phyloP scores from a whole-genome alignment of 2,113 vertebrate genomes.

The Podarcis raffonei region DNA sequence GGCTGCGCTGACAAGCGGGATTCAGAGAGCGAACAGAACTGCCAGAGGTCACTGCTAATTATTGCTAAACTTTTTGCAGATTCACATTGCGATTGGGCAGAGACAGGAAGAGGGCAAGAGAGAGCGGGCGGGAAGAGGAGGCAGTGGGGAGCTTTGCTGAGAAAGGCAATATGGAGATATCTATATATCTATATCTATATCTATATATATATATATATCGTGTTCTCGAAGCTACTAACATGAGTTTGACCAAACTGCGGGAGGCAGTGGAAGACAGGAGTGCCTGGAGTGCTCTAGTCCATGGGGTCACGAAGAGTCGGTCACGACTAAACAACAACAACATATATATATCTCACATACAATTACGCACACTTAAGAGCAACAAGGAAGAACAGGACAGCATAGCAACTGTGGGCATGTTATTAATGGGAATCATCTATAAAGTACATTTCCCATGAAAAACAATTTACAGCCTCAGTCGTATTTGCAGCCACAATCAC shows the following conservation, averaged over 20 bases:
- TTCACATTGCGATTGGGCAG: constrained; percentile 26
- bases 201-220: background rate
- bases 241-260: too few relatives aligned
- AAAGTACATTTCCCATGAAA: background rate
- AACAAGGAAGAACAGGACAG: background rate
- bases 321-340: too few relatives aligned
- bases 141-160: background rate
- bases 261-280: too few relatives aligned
- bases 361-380: background rate
- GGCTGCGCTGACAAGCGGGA: constrained; percentile 57
- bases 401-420: background rate
- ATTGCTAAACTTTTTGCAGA: constrained; percentile 63
- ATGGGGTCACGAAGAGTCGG: too few relatives aligned
- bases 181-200: background rate
- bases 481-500: background rate
- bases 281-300: too few relatives aligned
- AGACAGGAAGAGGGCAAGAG: constrained; percentile 20
- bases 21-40: constrained; percentile 52
- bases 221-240: too few relatives aligned
- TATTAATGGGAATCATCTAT: too few relatives aligned
- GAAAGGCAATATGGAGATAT: background rate
- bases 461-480: background rate
- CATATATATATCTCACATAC: background rate
- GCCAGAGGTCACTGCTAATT: constrained; percentile 65
- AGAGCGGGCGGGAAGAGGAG: background rate